phyloP scores from a whole-genome alignment of 2,888 invertebrate genomes.

The Sympetrum striolatum region DNA sequence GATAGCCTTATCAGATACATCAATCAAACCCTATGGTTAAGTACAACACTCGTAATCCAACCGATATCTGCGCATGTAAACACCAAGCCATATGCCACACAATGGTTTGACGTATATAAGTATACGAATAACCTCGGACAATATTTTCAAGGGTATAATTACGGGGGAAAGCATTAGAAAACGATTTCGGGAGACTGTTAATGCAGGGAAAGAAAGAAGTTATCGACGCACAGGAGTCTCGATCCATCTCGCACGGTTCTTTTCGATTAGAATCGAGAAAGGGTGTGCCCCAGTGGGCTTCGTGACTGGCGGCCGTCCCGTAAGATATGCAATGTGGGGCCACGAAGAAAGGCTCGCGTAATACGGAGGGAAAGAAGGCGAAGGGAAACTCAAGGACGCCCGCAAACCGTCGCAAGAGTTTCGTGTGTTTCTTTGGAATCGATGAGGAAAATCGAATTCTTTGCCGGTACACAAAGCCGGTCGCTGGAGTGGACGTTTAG shows the following conservation, averaged over 20 bases:
- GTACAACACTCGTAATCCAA: no score
- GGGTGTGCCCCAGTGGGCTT: background rate
- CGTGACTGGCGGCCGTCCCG: slow-evolving; percentile 19
- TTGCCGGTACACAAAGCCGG: background rate
- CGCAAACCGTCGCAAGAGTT: background rate
- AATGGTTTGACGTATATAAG: no score
- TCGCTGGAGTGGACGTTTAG: background rate
- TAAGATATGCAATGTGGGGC: slow-evolving; percentile 21
- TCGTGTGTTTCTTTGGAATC: background rate
- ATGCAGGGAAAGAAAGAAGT: background rate
- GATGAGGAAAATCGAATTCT: slow-evolving; percentile 29
- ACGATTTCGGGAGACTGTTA: background rate
- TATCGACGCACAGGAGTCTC: background rate
- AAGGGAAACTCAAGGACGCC: background rate
- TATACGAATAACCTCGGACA: no score
- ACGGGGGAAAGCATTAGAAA: background rate
- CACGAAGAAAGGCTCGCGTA: background rate
- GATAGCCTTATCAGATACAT: no score
- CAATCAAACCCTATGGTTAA: no score
- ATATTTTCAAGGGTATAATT: background rate
- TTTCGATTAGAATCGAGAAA: background rate
- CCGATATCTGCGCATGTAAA: no score
- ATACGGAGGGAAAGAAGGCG: background rate
- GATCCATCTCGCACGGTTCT: background rate
- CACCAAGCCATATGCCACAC: no score